Base-by-base conservation (phyloP, 1,140 invertebrate species). In the Neodiprion lecontei region DNA sequence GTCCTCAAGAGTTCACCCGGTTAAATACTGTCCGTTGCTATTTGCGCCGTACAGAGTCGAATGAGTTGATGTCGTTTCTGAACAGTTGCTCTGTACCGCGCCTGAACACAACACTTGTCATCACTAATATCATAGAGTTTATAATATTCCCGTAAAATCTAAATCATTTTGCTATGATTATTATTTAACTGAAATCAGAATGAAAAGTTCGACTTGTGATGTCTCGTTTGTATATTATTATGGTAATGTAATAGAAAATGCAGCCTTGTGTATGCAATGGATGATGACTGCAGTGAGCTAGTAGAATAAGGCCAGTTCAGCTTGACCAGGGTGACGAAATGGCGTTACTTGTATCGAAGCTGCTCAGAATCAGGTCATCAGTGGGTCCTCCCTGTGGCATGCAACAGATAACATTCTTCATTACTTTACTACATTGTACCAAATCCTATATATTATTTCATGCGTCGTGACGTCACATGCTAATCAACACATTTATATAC, bases 321-420 rank as follows among this genome's bases (percentile, higher is more conserved):
- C 40, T 11, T 69, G 17, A 21, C 40, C 7, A 14, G 78, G 76
- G 76, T 72, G 68, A 72, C 72, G 75, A 53, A 75, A 66, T n/a
- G 53, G 70, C 66, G 53, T 78, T 66, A 61, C 17, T 21, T 74
- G 66, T 61, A 21, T 67, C 50, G 49, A 48, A 69, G 50, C 67
- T 68, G 66, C 67, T 48, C 28, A 49, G 49, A 76, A 73, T 78
- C 79, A 83, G 75, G 79, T 74, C 72, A 77, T 70, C 69, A 73
- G 70, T 77, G 73, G 76, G 71, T 85, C 82, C 74, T 78, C 73
- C 83, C 84, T 85, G 83, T 80, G 78, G 80, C 80, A 85, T 80
- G 84, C 83, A 85, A 85, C 79, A 85, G 80, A 84, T 77, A 82
- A 82, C 70, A 78, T 7, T 78, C 76, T 75, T 21, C 12, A 71